phyloP scores from a whole-genome alignment of 2,888 invertebrate species.

The Willowsia nigromaculata region DNA sequence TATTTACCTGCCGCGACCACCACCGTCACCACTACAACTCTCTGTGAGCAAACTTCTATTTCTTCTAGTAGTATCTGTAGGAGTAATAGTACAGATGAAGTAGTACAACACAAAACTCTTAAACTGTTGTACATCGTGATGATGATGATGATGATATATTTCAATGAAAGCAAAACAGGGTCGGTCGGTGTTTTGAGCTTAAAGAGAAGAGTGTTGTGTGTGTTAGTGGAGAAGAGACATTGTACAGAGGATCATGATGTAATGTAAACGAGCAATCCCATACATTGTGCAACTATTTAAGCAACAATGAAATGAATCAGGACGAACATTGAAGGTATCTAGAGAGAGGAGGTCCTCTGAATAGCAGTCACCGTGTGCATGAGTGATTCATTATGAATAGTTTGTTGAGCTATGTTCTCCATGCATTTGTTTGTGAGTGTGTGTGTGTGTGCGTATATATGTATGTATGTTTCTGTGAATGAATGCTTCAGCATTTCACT shows the following conservation, averaged over 20 bases:
- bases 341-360: constrained; percentile 23
- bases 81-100: neutral
- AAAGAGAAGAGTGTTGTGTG: constrained; percentile 18
- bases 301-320: constrained; percentile 48
- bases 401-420: constrained; percentile 3
- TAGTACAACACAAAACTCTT: constrained; percentile 14
- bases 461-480: neutral
- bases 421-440: neutral
- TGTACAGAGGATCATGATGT: neutral
- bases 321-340: constrained; percentile 22
- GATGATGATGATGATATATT: constrained; percentile 5
- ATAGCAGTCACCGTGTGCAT: constrained; percentile 23
- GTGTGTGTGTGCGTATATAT: neutral
- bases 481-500: constrained; percentile 33
- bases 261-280: constrained; percentile 33
- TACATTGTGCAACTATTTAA: constrained; percentile 31
- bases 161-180: constrained; percentile 36
- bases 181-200: constrained; percentile 21
- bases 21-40: neutral
- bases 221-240: neutral
- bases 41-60: neutral
- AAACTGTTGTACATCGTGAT: neutral
- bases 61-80: neutral
- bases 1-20: constrained; percentile 28
- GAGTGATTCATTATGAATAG: constrained; percentile 46